Conservation (phyloP, 2,888 invertebrate species). For the Ochropleura plecta region DNA sequence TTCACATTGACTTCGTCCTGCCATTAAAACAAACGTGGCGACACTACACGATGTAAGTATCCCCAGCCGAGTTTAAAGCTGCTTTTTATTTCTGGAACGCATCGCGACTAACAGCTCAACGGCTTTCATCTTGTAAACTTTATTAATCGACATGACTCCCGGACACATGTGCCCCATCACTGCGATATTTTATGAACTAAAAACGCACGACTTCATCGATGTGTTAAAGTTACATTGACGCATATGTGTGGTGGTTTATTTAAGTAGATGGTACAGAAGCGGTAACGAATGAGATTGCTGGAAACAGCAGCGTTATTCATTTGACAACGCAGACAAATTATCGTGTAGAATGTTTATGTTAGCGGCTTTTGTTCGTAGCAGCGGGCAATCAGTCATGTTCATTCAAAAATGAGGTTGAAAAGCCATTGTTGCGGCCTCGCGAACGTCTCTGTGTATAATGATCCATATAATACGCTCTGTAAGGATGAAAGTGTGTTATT, state of each 20-base stretch:
- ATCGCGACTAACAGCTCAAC: constrained; percentile 85
- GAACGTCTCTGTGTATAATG: constrained; percentile 77
- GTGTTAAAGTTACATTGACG: constrained; percentile 66
- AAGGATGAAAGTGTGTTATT: constrained; percentile 79
- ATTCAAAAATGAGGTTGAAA: constrained; percentile 84
- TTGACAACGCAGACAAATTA: constrained; percentile 72
- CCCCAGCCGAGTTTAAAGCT: constrained; percentile 86
- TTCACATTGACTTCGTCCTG: constrained; percentile 35
- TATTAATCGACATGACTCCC: constrained; percentile 89
- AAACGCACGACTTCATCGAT: constrained; percentile 49
- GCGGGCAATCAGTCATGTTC: constrained; percentile 88
- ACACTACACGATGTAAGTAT: constrained; percentile 77
- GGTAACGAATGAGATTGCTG: constrained; percentile 62
- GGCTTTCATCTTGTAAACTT: constrained; percentile 90
- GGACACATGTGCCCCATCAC: constrained; percentile 78
- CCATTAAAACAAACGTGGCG: constrained; percentile 51
- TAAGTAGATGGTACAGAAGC: constrained; percentile 4
- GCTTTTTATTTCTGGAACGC: constrained; percentile 89
- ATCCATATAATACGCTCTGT: constrained; percentile 75
- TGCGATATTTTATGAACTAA: constrained; percentile 50
- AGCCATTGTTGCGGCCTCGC: constrained; percentile 81
- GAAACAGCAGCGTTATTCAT: constrained; percentile 43
- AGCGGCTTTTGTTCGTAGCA: constrained; percentile 82
- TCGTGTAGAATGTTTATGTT: constrained; percentile 84
- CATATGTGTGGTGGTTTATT: constrained; percentile 12